A percentile compares a stretch with the other conserved stretches of the same genome.
Evolutionary conservation across 2,113 vertebrate species (phyloP).

Genomic region (Limnothrissa miodon): DNA sequence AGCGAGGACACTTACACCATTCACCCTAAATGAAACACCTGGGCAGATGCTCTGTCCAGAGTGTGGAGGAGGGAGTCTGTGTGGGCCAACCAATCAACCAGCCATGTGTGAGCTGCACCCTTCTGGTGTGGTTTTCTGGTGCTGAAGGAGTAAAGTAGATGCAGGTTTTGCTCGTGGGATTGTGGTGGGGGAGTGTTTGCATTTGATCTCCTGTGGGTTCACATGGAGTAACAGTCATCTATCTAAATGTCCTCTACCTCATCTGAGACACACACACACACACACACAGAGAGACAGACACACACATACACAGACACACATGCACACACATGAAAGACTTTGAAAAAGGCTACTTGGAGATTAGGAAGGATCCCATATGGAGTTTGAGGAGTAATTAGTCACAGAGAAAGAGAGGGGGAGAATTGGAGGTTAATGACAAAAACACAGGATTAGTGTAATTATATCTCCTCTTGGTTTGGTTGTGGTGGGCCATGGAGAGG

Average conservation of each 20-base stretch:
- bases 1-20: background rate
- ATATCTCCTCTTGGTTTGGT: conserved; percentile 28
- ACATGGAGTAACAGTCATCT: background rate
- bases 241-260: background rate
- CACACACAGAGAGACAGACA: background rate
- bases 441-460: conserved; percentile 46
- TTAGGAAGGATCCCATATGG: conserved; percentile 49
- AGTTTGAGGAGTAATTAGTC: conserved; percentile 46
- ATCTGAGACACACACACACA: background rate
- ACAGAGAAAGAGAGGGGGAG: conserved; percentile 23
- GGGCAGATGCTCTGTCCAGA: background rate
- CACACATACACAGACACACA: conserved; percentile 2
- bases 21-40: background rate
- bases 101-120: background rate
- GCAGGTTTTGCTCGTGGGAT: background rate
- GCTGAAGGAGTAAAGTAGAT: background rate
- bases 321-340: conserved; percentile 37
- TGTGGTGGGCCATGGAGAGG: background rate
- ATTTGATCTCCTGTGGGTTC: background rate
- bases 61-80: background rate
- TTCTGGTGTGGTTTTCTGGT: conserved; percentile 5
- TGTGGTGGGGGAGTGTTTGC: background rate
- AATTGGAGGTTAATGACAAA: conserved; percentile 50
- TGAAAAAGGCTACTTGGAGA: conserved; percentile 42
- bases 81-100: background rate